A percentile compares a stretch with the other conserved stretches of the same genome.
Evolutionary conservation across 2,797 vertebrate species (phyloP).

Genomic region (Hapalemur alaotrensis): DNA sequence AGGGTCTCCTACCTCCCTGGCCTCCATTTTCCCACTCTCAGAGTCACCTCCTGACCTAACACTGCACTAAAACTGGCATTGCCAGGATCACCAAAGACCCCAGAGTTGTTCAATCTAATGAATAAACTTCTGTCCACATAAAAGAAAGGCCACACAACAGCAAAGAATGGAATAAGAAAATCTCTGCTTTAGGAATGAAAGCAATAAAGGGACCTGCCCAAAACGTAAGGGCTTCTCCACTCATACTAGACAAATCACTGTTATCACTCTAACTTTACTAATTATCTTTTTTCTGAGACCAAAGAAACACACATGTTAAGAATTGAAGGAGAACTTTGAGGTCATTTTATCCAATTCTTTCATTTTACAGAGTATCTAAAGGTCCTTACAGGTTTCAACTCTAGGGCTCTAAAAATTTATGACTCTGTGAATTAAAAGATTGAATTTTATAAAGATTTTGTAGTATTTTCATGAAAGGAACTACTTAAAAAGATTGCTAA

Average conservation of each 20-base stretch:
- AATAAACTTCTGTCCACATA: not conserved
- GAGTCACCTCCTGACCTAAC: not conserved
- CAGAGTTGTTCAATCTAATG: not conserved
- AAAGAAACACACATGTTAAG: not conserved
- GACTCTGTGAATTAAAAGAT: not conserved
- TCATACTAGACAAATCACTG: rapidly evolving
- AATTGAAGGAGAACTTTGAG: not conserved
- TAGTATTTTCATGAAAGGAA: not conserved
- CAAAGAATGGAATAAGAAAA: not conserved
- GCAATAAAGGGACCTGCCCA: not conserved
- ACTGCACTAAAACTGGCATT: not conserved
- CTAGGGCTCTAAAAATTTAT: not conserved
- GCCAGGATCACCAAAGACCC: not conserved
- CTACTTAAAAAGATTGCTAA: not conserved
- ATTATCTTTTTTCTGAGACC: not conserved
- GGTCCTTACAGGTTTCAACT: not conserved
- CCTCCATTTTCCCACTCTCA: not conserved
- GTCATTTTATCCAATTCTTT: not conserved
- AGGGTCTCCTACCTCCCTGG: not conserved
- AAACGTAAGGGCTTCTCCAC: not conserved
- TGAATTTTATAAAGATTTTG: not conserved
- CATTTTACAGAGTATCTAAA: not conserved
- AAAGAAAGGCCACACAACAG: not conserved
- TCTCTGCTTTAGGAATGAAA: not conserved
- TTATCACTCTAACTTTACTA: not conserved